Evolutionary conservation across 2,113 vertebrate species (phyloP).

Genomic region (Halcyon senegalensis): DNA sequence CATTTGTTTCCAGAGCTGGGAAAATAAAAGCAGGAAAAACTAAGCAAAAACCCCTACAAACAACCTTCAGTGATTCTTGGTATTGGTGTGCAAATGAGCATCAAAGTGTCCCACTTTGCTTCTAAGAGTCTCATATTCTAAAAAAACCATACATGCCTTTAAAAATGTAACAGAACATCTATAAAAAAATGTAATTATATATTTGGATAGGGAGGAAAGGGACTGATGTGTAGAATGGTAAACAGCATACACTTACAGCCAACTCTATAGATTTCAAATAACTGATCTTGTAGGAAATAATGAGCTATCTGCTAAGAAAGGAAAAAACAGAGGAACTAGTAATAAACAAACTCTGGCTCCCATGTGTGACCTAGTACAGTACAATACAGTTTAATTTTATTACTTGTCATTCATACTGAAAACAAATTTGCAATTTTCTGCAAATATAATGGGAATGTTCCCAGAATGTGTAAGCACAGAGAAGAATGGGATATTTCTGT

Average conservation of each 20-base stretch:
- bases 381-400: conserved; percentile 72
- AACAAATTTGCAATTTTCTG: conserved; percentile 65
- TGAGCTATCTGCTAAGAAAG: conserved; percentile 67
- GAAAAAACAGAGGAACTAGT: conserved; percentile 37
- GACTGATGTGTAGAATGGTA: conserved; percentile 40
- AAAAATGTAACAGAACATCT: conserved; percentile 8
- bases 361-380: conserved; percentile 53
- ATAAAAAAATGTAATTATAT: conserved; percentile 58
- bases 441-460: conserved; percentile 62
- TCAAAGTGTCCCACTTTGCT: neutral
- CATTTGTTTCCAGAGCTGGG: neutral
- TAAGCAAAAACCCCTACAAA: neutral
- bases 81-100: conserved; percentile 35
- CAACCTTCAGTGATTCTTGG: neutral
- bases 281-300: conserved; percentile 69
- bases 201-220: conserved; percentile 32
- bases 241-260: conserved; percentile 42
- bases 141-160: neutral
- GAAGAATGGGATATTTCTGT: conserved; percentile 43
- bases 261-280: conserved; percentile 66
- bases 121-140: conserved; percentile 1
- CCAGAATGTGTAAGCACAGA: conserved; percentile 22
- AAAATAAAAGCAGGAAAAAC: conserved; percentile 9
- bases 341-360: conserved; percentile 62
- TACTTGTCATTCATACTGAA: conserved; percentile 64